These are phyloP conservation scores for Heliconius eleuchia DNA, from an alignment of 1,140 invertebrate genomes.

Conservation along the genomic window DNA sequence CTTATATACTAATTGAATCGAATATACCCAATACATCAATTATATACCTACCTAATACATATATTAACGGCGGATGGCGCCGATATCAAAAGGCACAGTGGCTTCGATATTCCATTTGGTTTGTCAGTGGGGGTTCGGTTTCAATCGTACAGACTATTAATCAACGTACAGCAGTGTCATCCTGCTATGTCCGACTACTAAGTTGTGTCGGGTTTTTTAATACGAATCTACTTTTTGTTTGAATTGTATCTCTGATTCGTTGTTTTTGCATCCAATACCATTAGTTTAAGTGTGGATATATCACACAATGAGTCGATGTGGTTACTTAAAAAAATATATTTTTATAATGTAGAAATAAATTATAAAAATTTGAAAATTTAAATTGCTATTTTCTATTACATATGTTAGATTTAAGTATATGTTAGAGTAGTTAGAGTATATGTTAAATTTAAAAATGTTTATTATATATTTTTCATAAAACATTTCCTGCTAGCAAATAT, in stretches of 20 bases:
- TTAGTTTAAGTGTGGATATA: slow-evolving; percentile 14
- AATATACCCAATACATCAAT: slow-evolving; percentile 12
- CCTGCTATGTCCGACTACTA: slow-evolving; percentile 58
- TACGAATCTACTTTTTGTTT: slow-evolving; percentile 40
- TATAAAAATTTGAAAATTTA: too few species aligned
- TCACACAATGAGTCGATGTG: neutral
- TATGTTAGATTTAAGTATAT: too few species aligned
- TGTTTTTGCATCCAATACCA: slow-evolving; percentile 36
- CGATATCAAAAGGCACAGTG: slow-evolving; percentile 65
- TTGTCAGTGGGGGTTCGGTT: slow-evolving; percentile 73
- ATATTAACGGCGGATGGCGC: slow-evolving; percentile 46
- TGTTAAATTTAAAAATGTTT: too few species aligned
- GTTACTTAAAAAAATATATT: neutral
- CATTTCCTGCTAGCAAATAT: too few species aligned
- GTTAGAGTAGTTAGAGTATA: too few species aligned
- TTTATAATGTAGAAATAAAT: neutral
- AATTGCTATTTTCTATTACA: neutral
- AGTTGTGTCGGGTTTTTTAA: slow-evolving; percentile 61
- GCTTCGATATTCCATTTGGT: slow-evolving; percentile 76
- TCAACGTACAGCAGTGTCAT: slow-evolving; percentile 78
- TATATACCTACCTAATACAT: slow-evolving; percentile 14
- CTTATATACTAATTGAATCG: neutral
- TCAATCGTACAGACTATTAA: slow-evolving; percentile 78
- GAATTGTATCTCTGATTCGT: slow-evolving; percentile 27
- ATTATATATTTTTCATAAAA: too few species aligned